Conservation (phyloP, 2,797 vertebrate species). For the Carduelis carduelis region DNA sequence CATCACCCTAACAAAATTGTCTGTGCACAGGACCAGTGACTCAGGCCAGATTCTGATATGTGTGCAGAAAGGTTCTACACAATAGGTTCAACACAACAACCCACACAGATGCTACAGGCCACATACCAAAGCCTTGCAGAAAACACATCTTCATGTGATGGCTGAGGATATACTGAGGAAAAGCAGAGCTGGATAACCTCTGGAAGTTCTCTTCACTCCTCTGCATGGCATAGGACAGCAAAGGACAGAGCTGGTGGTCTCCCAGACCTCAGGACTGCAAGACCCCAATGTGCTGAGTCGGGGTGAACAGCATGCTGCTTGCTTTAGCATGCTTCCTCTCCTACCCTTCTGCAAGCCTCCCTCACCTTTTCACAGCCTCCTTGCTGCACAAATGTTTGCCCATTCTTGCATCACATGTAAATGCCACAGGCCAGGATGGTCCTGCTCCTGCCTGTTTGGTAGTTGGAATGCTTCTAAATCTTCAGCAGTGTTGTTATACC, state of each 20-base stretch:
- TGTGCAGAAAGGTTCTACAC: background rate
- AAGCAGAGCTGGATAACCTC: background rate
- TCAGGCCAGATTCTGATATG: background rate
- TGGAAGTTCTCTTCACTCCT: background rate
- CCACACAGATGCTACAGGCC: background rate
- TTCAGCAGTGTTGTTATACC: background rate
- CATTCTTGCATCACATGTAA: background rate
- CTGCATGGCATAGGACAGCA: background rate
- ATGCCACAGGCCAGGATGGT: background rate
- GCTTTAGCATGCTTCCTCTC: background rate
- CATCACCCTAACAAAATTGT: background rate
- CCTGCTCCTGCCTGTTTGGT: background rate
- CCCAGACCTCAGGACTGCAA: background rate
- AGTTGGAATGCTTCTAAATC: background rate
- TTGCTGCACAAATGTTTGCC: background rate
- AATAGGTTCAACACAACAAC: background rate
- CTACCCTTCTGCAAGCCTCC: background rate
- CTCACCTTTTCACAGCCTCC: background rate
- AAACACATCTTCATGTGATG: background rate
- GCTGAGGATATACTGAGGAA: background rate
- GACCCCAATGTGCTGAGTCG: accelerated
- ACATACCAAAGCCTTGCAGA: background rate
- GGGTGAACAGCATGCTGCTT: accelerated
- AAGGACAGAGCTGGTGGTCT: background rate
- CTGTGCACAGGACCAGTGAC: background rate